These are phyloP conservation scores for Nephrotoma appendiculata DNA, from an alignment of 2,888 invertebrate species.

Conservation along the genomic window DNA sequence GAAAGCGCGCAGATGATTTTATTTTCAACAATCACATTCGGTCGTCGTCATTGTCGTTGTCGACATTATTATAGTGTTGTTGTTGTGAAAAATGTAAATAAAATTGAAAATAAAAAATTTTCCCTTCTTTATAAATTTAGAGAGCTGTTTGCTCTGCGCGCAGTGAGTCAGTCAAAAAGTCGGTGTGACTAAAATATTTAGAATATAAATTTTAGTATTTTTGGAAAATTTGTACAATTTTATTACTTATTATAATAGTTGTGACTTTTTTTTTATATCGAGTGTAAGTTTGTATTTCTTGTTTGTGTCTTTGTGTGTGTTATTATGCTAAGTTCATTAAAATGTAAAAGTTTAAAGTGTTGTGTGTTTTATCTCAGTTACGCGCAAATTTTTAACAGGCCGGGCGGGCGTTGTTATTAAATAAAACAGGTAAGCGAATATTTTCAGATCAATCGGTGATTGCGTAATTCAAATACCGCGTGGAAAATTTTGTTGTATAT, in stretches of 20 bases:
- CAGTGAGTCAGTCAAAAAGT: background rate
- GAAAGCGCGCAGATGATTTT: background rate
- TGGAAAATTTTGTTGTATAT: background rate
- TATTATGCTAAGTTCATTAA: background rate
- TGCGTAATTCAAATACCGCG: background rate
- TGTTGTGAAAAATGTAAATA: background rate
- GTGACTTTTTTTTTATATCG: background rate
- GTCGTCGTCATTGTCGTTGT: background rate
- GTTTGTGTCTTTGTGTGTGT: background rate
- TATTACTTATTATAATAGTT: background rate
- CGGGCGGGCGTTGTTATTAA: background rate
- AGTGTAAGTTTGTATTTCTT: background rate
- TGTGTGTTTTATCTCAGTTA: background rate
- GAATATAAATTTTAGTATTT: background rate
- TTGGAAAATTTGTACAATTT: background rate
- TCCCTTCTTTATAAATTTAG: background rate
- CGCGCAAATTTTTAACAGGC: background rate
- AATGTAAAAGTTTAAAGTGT: background rate
- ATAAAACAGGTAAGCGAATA: background rate
- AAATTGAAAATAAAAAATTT: background rate
- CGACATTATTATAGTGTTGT: background rate
- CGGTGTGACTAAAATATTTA: background rate
- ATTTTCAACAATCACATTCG: background rate
- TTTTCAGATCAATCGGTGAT: background rate
- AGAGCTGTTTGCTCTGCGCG: background rate